Conservation (phyloP, 2,888 invertebrate species). For the Lycaena phlaeas region DNA sequence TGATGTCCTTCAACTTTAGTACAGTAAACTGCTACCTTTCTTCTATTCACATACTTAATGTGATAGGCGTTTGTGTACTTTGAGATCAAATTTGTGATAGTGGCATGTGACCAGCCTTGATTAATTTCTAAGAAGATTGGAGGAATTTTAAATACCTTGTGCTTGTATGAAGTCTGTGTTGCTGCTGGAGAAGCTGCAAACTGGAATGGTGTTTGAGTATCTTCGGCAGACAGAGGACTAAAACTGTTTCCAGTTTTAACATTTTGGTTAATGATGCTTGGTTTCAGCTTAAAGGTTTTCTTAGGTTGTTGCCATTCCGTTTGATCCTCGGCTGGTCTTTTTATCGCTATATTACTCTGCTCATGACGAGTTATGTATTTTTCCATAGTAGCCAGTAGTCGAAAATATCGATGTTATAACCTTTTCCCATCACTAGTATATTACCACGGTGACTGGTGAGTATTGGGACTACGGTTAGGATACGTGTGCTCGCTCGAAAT, state of each 20-base stretch:
- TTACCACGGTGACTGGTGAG: not conserved
- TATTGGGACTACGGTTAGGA: not conserved
- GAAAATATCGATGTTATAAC: not conserved
- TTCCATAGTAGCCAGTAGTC: not conserved
- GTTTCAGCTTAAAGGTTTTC: not conserved
- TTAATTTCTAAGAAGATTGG: not conserved
- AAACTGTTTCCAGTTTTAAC: not conserved
- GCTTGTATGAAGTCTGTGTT: not conserved
- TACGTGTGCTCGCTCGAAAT: not conserved
- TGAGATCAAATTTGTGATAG: not conserved
- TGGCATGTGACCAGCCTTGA: not conserved
- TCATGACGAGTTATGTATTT: not conserved
- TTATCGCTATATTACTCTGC: not conserved
- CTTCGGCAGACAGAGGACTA: not conserved
- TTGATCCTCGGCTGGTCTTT: not conserved
- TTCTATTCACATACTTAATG: not conserved
- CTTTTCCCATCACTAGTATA: not conserved
- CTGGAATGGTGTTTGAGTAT: not conserved
- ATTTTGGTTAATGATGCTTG: not conserved
- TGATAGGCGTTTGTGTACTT: not conserved
- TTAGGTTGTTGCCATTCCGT: not conserved
- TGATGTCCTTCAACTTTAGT: not conserved
- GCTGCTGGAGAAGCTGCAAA: too few species aligned
- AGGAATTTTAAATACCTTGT: constrained; percentile 2
- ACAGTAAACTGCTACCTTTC: not conserved